Conservation (phyloP, 1,140 invertebrate genomes). For the Chlorops oryzae region DNA sequence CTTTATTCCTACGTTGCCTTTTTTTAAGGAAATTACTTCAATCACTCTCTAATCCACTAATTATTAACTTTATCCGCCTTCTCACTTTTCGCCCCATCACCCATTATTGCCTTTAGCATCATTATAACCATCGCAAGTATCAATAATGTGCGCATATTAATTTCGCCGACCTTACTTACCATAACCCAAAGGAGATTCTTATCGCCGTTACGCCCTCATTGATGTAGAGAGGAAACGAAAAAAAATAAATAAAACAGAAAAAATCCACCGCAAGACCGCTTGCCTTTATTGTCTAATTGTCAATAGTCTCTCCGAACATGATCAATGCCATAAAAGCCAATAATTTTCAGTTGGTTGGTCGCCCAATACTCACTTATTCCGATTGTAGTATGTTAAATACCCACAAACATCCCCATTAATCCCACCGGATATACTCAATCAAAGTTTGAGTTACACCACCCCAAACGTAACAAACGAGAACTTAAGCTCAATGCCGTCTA, state of each 20-base stretch:
- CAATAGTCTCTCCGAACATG: conserved; percentile 44
- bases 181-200: too few relatives aligned
- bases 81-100: not conserved
- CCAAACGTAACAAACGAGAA: not conserved
- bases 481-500: not conserved
- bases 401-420: conserved; percentile 37
- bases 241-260: not conserved
- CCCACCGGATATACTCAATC: conserved; percentile 47
- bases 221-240: too few relatives aligned
- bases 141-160: conserved; percentile 16
- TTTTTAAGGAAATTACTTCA: too few relatives aligned
- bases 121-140: conserved; percentile 9
- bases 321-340: conserved; percentile 47
- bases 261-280: conserved; percentile 5
- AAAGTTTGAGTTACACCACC: conserved; percentile 30
- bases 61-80: too few relatives aligned
- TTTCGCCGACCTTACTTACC: conserved; percentile 6
- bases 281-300: conserved; percentile 49
- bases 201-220: too few relatives aligned
- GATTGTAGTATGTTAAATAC: conserved; percentile 18
- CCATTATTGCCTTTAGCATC: not conserved
- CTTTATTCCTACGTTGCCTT: too few relatives aligned
- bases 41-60: too few relatives aligned
- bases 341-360: conserved; percentile 45
- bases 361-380: not conserved